These are phyloP conservation scores for Drosophila asahinai DNA, from an alignment of 1,140 invertebrate species.

Conservation along the genomic window DNA sequence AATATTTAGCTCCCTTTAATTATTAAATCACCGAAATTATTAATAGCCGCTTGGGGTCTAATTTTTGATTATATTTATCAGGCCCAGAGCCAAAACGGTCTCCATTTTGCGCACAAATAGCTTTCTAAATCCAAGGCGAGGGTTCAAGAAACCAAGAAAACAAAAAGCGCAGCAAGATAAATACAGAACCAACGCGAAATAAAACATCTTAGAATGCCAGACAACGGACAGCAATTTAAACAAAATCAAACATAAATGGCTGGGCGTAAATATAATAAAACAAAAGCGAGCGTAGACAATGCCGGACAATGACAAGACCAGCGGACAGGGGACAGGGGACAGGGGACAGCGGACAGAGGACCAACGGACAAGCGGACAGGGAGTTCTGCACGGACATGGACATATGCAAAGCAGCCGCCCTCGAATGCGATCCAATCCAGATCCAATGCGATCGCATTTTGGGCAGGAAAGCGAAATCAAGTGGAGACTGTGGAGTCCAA, in stretches of 20 bases:
- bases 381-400: conserved; percentile 27
- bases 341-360: conserved; percentile 4
- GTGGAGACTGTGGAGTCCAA: conserved; percentile 49
- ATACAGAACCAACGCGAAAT: conserved; percentile 27
- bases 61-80: conserved; percentile 46
- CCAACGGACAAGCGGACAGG: conserved; percentile 32
- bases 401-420: conserved; percentile 50
- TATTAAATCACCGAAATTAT: conserved; percentile 2
- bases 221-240: conserved; percentile 64
- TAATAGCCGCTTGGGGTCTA: not conserved
- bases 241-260: conserved; percentile 67
- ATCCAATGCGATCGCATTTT: conserved; percentile 23
- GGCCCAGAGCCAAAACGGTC: conserved; percentile 12
- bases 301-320: conserved; percentile 51
- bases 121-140: conserved; percentile 54
- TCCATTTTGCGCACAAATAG: conserved; percentile 39
- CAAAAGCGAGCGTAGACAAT: conserved; percentile 51
- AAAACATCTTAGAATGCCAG: conserved; percentile 43
- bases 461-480: conserved; percentile 45
- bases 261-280: conserved; percentile 50
- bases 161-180: conserved; percentile 37
- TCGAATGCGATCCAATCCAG: conserved; percentile 15
- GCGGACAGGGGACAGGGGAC: conserved; percentile 7
- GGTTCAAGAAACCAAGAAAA: conserved; percentile 65
- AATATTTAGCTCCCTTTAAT: not conserved